Evolutionary conservation across 1,140 invertebrate species (phyloP).

Genomic region (Caenorhabditis latens): DNA sequence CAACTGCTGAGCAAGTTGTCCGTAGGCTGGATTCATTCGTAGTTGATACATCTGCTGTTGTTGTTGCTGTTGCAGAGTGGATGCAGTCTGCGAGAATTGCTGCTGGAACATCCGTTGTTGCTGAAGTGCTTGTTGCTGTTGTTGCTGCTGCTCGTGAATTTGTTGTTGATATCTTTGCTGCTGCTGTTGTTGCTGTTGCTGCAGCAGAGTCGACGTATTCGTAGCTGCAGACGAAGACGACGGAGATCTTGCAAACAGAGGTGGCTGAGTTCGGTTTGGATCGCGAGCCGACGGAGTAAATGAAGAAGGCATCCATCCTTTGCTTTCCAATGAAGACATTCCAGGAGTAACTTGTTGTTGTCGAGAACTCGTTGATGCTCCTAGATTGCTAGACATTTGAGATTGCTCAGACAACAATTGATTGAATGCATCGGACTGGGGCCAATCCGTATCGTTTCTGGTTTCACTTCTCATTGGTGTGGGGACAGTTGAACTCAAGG

Average conservation of each 20-base stretch:
- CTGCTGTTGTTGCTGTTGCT: slow-evolving; percentile 16
- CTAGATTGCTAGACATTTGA: too few species aligned
- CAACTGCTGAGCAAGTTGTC: not conserved
- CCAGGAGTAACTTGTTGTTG: not conserved
- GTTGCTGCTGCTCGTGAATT: not conserved
- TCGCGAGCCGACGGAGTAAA: not conserved
- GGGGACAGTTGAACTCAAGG: too few species aligned
- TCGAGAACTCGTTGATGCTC: not conserved
- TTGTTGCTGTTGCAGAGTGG: not conserved
- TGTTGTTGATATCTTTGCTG: not conserved
- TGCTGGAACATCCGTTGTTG: not conserved
- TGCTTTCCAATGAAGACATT: not conserved
- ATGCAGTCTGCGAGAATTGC: slow-evolving; percentile 31
- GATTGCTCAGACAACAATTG: slow-evolving; percentile 4
- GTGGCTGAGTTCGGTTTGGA: not conserved
- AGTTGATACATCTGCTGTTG: not conserved
- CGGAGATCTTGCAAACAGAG: slow-evolving; percentile 23
- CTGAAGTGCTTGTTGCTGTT: not conserved
- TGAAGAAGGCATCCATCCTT: slow-evolving; percentile 29
- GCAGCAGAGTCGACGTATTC: not conserved
- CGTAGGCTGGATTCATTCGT: not conserved
- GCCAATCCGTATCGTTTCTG: slow-evolving; percentile 15
- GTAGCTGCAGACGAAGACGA: not conserved
- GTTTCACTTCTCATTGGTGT: not conserved
- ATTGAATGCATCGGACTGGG: not conserved